Percentiles rank a stretch among this genome's conserved stretches.
These are phyloP conservation scores for Slavum lentiscoides DNA, from an alignment of 2,888 invertebrate species.

Conservation along the genomic window DNA sequence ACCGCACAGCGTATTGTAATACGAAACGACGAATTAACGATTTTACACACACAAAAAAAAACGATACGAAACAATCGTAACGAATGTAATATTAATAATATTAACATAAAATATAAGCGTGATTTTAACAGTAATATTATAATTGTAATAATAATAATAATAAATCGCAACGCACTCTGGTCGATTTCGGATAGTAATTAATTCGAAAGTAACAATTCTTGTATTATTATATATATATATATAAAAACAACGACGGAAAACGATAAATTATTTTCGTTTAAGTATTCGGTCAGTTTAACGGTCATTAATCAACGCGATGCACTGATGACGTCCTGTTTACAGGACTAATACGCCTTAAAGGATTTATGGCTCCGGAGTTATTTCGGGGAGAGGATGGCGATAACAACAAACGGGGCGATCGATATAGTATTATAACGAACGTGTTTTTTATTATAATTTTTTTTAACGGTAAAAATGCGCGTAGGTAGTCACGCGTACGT, in stretches of 20 bases:
- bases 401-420: neutral
- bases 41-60: no score
- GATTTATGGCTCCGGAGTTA: neutral
- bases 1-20: no score
- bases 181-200: neutral
- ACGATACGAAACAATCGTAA: no score
- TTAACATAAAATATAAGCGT: no score
- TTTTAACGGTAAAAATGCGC: no score
- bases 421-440: neutral
- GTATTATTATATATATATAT: neutral
- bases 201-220: neutral
- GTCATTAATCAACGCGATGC: slow-evolving; percentile 31
- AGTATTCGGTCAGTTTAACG: neutral
- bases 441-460: neutral
- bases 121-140: no score
- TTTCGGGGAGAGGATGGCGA: slow-evolving; percentile 2
- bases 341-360: neutral
- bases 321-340: slow-evolving; percentile 29
- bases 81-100: no score
- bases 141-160: no score
- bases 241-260: neutral
- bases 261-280: neutral
- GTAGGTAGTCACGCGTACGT: neutral
- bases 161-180: neutral
- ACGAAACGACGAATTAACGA: no score